Evolutionary conservation across 2,888 invertebrate species (phyloP).

Genomic region (Zygogramma bicolorata): DNA sequence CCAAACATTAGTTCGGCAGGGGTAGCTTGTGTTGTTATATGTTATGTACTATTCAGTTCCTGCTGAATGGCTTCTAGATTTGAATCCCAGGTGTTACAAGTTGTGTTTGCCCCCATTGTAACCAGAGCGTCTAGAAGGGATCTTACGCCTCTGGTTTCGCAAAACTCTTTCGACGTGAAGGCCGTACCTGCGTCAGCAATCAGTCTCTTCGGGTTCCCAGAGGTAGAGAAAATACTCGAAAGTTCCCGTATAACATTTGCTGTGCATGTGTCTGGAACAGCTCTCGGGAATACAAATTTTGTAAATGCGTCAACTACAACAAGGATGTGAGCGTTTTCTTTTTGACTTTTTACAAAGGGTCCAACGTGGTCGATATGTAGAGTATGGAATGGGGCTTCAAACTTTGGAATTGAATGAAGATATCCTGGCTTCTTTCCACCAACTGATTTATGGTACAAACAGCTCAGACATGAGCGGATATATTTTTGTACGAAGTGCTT

Average conservation of each 20-base stretch:
- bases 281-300: slow-evolving; percentile 20
- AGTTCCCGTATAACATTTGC: slow-evolving; percentile 52
- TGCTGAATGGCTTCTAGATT: slow-evolving; percentile 43
- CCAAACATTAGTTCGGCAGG: slow-evolving; percentile 12
- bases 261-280: slow-evolving; percentile 55
- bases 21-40: slow-evolving; percentile 16
- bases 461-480: slow-evolving; percentile 28
- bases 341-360: neutral
- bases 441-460: slow-evolving; percentile 36
- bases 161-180: slow-evolving; percentile 55
- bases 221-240: slow-evolving; percentile 51
- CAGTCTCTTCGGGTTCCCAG: slow-evolving; percentile 55
- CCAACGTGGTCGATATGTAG: neutral
- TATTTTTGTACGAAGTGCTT: slow-evolving; percentile 50
- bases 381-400: slow-evolving; percentile 34
- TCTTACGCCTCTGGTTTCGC: slow-evolving; percentile 50
- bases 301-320: neutral
- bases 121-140: slow-evolving; percentile 40
- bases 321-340: neutral
- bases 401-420: slow-evolving; percentile 38
- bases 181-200: slow-evolving; percentile 60
- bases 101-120: slow-evolving; percentile 43
- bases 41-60: slow-evolving; percentile 45
- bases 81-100: slow-evolving; percentile 50
- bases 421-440: slow-evolving; percentile 38